These are phyloP conservation scores for Uropetala carovei DNA, from an alignment of 2,888 invertebrate species.

Conservation along the genomic window DNA sequence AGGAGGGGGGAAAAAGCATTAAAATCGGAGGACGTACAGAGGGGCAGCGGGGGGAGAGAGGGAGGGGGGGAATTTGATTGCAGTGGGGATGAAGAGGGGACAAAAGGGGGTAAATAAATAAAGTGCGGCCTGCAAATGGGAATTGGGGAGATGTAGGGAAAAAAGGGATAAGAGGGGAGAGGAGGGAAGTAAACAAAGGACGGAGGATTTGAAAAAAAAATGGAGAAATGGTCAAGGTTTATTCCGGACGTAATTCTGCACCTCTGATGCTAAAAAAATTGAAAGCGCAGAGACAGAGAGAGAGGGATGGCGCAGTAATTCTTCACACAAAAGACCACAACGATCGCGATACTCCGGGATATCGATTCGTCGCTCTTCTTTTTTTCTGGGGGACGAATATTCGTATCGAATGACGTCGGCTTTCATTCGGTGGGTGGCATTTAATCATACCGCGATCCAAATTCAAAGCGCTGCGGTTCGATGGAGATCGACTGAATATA, in stretches of 20 bases:
- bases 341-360: neutral
- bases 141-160: neutral
- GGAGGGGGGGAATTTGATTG: constrained; percentile 50
- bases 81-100: constrained; percentile 40
- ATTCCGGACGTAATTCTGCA: neutral
- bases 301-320: neutral
- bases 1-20: neutral
- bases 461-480: too few species aligned
- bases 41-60: neutral
- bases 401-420: too few species aligned
- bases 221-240: neutral
- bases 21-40: neutral
- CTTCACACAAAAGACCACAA: neutral
- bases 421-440: too few species aligned
- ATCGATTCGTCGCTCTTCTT: too few species aligned
- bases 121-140: neutral
- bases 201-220: neutral
- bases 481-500: too few species aligned
- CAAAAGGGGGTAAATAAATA: constrained; percentile 49
- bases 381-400: too few species aligned
- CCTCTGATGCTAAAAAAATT: neutral
- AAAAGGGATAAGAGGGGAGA: neutral
- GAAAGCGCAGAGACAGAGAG: too few species aligned
- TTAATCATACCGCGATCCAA: too few species aligned
- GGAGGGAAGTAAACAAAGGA: neutral